Conservation (phyloP, 2,888 invertebrate species). For the Lepidochitona cinerea region DNA sequence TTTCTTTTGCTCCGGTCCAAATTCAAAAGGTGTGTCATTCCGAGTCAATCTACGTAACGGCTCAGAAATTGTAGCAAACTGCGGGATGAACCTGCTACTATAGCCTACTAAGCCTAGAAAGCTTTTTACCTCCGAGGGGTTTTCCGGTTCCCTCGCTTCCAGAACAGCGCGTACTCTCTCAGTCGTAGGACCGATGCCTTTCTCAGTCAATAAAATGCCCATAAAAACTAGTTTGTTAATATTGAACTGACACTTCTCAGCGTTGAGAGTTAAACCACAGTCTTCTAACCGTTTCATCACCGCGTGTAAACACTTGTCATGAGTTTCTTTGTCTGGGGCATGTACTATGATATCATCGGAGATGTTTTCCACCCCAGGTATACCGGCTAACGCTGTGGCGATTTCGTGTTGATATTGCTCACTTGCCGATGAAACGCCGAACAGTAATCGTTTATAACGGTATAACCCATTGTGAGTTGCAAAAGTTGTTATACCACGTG, state of each 20-base stretch:
- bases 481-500: conserved; percentile 45
- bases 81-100: conserved; percentile 21
- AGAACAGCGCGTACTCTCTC: conserved; percentile 9
- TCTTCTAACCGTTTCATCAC: conserved; percentile 12
- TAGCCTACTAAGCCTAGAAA: conserved; percentile 31
- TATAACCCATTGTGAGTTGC: conserved; percentile 37
- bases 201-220: conserved; percentile 3
- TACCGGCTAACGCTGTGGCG: conserved; percentile 16
- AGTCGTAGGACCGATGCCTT: neutral
- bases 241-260: conserved; percentile 15
- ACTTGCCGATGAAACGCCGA: conserved; percentile 36
- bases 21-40: conserved; percentile 9
- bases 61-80: conserved; percentile 29
- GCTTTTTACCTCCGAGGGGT: conserved; percentile 3
- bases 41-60: conserved; percentile 17
- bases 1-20: conserved; percentile 15
- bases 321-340: conserved; percentile 23
- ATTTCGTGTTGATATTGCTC: conserved; percentile 38
- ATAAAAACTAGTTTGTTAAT: conserved; percentile 18
- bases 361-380: conserved; percentile 26
- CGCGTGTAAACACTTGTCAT: conserved; percentile 20
- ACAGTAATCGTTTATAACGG: conserved; percentile 37
- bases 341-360: conserved; percentile 38
- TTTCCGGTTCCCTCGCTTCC: conserved; percentile 5
- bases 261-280: conserved; percentile 15